A percentile compares a stretch with the other conserved stretches of the same genome.
Conservation (phyloP, 2,113 vertebrate genomes). For the Mormyrus lacerda region DNA sequence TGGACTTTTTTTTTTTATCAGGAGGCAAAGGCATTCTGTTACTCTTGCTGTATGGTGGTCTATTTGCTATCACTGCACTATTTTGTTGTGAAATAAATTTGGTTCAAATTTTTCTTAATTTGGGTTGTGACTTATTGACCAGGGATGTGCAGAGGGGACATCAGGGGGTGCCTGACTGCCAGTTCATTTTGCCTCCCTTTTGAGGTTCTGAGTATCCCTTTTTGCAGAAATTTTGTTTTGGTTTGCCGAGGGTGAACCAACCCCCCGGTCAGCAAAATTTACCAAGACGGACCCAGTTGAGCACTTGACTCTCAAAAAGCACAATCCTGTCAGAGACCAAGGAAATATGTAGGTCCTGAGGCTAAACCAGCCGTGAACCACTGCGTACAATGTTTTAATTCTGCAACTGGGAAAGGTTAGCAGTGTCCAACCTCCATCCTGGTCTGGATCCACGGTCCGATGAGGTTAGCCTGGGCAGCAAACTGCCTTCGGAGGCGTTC, state of each 20-base stretch:
- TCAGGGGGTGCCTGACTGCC: no score
- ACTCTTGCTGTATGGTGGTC: neutral
- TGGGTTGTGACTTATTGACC: neutral
- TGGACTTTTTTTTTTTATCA: neutral
- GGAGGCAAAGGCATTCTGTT: neutral
- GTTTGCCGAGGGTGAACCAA: neutral
- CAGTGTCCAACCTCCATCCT: conserved; percentile 70
- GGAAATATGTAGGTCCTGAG: neutral
- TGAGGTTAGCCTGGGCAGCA: conserved; percentile 75
- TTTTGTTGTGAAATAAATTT: neutral
- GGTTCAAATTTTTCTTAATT: no score
- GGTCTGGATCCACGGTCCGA: conserved; percentile 82
- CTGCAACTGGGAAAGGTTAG: neutral
- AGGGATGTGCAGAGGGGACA: neutral
- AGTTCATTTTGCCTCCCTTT: neutral
- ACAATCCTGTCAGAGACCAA: neutral
- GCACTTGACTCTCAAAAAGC: neutral
- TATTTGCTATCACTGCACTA: neutral
- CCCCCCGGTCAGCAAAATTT: neutral
- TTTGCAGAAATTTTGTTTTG: neutral
- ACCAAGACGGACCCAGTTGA: neutral
- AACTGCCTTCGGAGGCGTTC: conserved; percentile 77
- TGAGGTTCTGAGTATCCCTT: neutral
- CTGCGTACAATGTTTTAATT: neutral
- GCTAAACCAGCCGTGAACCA: neutral